These are phyloP conservation scores for Campylomormyrus tamandua DNA, from an alignment of 2,113 vertebrate genomes.

Conservation along the genomic window DNA sequence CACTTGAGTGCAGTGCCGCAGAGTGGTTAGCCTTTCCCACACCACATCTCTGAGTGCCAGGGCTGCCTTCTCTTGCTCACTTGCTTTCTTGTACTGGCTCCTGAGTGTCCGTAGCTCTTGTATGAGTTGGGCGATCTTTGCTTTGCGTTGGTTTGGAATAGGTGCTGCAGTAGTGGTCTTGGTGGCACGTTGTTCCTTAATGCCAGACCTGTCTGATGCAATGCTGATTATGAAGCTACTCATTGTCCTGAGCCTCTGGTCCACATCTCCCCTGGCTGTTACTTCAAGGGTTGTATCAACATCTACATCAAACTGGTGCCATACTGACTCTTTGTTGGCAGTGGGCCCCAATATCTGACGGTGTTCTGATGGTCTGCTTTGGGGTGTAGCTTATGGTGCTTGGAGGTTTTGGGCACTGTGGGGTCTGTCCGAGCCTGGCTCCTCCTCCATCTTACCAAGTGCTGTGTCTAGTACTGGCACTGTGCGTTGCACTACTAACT, in stretches of 20 bases:
- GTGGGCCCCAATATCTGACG: not conserved
- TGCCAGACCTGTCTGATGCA: not conserved
- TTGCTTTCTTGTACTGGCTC: not conserved
- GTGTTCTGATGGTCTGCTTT: not conserved
- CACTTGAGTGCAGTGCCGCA: not conserved
- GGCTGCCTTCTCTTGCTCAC: not conserved
- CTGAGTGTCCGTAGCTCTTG: not conserved
- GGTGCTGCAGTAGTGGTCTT: not conserved
- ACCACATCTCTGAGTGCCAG: not conserved
- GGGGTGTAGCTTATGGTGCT: not conserved
- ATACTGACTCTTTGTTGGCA: not conserved
- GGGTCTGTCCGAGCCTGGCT: not conserved
- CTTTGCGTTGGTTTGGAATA: not conserved
- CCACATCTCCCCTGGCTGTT: not conserved
- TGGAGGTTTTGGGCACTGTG: not conserved
- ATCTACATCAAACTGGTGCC: not conserved
- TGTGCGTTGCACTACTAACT: not conserved
- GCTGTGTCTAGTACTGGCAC: not conserved
- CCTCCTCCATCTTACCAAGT: not conserved
- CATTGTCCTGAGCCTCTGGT: not conserved
- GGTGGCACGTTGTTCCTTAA: not conserved
- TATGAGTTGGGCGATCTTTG: not conserved
- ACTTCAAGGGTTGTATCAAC: not conserved
- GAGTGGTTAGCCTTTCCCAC: not conserved
- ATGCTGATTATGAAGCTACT: not conserved